These are phyloP conservation scores for Pseudorhombus dupliciocellatus DNA, from an alignment of 2,113 vertebrate species.

Conservation along the genomic window DNA sequence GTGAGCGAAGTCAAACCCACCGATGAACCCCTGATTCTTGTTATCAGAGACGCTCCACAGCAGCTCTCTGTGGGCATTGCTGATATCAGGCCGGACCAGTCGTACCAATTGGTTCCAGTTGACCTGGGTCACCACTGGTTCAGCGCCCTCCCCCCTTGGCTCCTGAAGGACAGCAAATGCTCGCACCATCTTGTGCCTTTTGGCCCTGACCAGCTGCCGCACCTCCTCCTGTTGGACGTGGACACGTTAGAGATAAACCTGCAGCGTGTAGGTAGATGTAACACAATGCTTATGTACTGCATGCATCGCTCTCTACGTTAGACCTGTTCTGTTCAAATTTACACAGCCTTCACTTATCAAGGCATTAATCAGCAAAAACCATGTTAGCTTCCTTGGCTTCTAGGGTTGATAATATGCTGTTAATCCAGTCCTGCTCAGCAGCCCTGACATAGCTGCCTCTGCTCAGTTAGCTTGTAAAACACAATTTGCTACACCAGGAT, in stretches of 20 bases:
- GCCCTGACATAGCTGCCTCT: too few species aligned
- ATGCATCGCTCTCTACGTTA: too few species aligned
- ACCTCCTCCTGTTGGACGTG: constrained; percentile 87
- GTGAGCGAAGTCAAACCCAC: constrained; percentile 80
- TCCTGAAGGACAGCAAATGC: constrained; percentile 91
- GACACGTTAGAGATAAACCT: background rate
- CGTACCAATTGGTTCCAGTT: constrained; percentile 87
- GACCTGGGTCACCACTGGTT: constrained; percentile 81
- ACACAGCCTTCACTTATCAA: too few species aligned
- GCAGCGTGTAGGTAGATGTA: too few species aligned
- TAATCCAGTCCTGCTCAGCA: too few species aligned
- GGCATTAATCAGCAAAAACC: too few species aligned
- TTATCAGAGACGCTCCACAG: constrained; percentile 87
- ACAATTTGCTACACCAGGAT: too few species aligned
- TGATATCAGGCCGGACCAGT: constrained; percentile 85
- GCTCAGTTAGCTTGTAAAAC: too few species aligned
- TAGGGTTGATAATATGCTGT: too few species aligned
- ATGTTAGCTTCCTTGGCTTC: background rate
- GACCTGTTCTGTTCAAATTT: too few species aligned
- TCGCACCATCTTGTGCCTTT: constrained; percentile 88
- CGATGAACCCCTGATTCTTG: constrained; percentile 83
- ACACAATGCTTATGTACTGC: too few species aligned
- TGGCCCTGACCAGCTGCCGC: constrained; percentile 89
- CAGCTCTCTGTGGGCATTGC: constrained; percentile 86
- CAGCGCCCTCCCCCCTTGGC: constrained; percentile 67